Conservation (phyloP, 2,797 vertebrate species). For the Chelon auratus region DNA sequence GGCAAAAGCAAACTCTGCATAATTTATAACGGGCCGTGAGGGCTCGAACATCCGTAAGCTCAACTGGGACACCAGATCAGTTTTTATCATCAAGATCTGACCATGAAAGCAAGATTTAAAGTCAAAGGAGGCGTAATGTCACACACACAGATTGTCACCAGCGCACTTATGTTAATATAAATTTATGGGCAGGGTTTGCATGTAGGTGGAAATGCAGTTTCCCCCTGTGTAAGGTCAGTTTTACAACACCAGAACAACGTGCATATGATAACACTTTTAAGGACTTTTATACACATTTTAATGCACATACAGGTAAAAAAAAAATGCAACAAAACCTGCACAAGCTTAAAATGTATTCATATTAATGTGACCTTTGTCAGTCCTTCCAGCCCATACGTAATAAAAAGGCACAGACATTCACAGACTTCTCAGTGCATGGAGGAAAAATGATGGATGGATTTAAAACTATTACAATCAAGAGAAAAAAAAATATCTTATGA, state of each 20-base stretch:
- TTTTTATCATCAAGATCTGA: neutral
- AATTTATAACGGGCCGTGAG: conserved; percentile 30
- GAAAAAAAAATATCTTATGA: too few species aligned
- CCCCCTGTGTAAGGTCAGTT: conserved; percentile 24
- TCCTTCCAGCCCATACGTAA: neutral
- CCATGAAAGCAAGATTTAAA: neutral
- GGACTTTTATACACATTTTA: neutral
- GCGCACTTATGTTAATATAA: neutral
- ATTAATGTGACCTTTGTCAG: conserved; percentile 4
- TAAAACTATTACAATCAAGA: neutral
- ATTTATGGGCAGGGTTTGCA: neutral
- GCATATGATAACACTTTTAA: neutral
- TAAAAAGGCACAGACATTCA: too few species aligned
- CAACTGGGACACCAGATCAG: neutral
- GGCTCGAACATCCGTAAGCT: neutral
- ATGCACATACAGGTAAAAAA: neutral
- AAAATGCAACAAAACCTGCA: neutral
- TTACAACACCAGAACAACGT: neutral
- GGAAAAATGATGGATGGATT: neutral
- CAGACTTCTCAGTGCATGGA: too few species aligned
- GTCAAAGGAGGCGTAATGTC: neutral
- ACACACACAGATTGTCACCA: neutral
- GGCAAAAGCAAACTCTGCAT: conserved; percentile 15
- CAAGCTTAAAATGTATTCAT: neutral
- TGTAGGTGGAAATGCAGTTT: conserved; percentile 18